Conservation (phyloP, 2,113 vertebrate genomes). For the Lathamus discolor region DNA sequence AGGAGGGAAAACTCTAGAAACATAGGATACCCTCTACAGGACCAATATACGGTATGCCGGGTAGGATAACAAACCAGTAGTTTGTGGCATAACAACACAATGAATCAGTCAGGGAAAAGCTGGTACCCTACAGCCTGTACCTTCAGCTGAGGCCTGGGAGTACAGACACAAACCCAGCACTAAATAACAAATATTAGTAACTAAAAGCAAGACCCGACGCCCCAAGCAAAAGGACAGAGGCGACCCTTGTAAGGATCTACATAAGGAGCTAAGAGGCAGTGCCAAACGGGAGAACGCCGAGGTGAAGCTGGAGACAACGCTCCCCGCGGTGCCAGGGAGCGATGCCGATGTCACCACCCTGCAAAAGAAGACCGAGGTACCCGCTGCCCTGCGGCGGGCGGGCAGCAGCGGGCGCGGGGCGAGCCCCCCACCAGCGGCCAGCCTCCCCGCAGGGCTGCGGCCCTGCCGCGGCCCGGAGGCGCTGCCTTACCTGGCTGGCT, state of each 20-base stretch:
- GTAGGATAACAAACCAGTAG: background rate
- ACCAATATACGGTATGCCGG: background rate
- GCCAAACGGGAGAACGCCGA: accelerated
- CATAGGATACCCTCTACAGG: background rate
- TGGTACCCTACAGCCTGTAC: accelerated
- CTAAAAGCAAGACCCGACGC: background rate
- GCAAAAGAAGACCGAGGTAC: background rate
- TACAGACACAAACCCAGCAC: background rate
- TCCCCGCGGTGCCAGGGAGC: background rate
- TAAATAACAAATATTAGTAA: background rate
- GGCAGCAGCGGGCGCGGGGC: background rate
- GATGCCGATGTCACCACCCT: background rate
- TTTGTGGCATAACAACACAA: background rate
- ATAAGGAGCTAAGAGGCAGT: background rate
- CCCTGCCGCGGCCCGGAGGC: background rate
- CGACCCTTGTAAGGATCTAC: accelerated
- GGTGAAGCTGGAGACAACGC: accelerated
- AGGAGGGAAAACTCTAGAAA: slow-evolving; percentile 36
- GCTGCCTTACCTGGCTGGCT: slow-evolving; percentile 86
- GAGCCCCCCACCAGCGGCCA: background rate
- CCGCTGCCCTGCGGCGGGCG: background rate
- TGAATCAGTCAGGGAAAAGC: background rate
- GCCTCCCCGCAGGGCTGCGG: background rate
- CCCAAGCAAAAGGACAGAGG: background rate
- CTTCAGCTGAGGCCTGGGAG: background rate